Conservation (phyloP, 2,113 vertebrate genomes). For the Eira barbara region DNA sequence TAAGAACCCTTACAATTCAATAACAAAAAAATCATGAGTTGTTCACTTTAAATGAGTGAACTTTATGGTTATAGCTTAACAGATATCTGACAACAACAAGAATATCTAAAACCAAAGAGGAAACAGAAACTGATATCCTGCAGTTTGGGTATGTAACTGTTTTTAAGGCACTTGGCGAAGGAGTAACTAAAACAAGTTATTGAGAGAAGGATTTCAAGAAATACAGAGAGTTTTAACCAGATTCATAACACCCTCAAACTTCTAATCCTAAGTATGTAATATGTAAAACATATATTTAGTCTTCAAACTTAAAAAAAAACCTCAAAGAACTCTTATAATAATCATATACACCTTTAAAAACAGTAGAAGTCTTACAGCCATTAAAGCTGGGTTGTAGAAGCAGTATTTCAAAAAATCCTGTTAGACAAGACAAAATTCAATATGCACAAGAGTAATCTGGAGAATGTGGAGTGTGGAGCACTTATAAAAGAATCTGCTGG, state of each 20-base stretch:
- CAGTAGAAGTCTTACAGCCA: background rate
- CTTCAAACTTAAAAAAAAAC: background rate
- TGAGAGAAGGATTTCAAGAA: background rate
- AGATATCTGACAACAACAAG: conserved; percentile 14
- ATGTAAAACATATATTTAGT: background rate
- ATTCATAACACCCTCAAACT: background rate
- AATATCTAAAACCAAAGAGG: conserved; percentile 24
- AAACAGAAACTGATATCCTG: background rate
- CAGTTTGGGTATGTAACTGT: background rate
- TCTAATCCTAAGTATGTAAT: background rate
- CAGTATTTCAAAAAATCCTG: background rate
- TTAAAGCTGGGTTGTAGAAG: background rate
- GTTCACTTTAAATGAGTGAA: background rate
- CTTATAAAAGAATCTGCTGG: background rate
- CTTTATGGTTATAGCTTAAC: background rate
- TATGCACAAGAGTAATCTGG: background rate
- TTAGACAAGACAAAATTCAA: background rate
- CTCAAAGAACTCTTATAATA: background rate
- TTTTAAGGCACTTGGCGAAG: background rate
- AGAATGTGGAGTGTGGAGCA: background rate
- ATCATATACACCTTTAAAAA: background rate
- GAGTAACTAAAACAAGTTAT: background rate
- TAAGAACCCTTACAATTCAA: background rate
- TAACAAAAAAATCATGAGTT: background rate
- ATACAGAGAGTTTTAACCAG: background rate